phyloP scores from a whole-genome alignment of 2,113 vertebrate species.

The Pandion haliaetus region DNA sequence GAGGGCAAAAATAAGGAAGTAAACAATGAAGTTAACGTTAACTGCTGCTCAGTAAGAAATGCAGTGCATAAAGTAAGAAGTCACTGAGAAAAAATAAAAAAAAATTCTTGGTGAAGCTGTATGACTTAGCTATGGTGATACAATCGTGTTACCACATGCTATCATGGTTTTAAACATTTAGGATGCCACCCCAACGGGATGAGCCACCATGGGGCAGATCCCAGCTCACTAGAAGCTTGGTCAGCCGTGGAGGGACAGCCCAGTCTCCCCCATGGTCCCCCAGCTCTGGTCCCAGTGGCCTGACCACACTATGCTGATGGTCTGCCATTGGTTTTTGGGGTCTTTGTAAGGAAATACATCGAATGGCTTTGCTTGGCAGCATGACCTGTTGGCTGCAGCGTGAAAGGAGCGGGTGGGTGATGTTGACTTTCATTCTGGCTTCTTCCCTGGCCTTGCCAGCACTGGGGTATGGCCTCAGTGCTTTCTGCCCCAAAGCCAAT shows the following conservation, averaged over 20 bases:
- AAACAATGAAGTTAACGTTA: background rate
- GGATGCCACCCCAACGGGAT: background rate
- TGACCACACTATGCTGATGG: fast-evolving
- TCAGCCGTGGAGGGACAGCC: background rate
- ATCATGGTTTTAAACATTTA: background rate
- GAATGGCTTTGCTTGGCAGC: background rate
- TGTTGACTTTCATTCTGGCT: background rate
- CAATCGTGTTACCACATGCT: background rate
- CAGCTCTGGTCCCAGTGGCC: background rate
- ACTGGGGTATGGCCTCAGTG: background rate
- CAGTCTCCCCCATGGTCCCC: fast-evolving
- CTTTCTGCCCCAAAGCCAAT: background rate
- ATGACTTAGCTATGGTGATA: background rate
- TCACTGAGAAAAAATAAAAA: background rate
- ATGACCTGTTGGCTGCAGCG: background rate
- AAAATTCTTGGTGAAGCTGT: background rate
- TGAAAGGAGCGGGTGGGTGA: background rate
- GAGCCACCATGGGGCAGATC: background rate
- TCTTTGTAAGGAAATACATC: background rate
- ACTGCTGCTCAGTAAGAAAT: conserved; percentile 5
- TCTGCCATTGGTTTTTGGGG: background rate
- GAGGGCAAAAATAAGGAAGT: background rate
- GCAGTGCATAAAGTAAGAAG: background rate
- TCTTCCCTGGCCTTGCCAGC: background rate
- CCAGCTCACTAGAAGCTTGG: fast-evolving